Evolutionary conservation across 1,140 invertebrate species (phyloP).

Genomic region (Littorina saxatilis): DNA sequence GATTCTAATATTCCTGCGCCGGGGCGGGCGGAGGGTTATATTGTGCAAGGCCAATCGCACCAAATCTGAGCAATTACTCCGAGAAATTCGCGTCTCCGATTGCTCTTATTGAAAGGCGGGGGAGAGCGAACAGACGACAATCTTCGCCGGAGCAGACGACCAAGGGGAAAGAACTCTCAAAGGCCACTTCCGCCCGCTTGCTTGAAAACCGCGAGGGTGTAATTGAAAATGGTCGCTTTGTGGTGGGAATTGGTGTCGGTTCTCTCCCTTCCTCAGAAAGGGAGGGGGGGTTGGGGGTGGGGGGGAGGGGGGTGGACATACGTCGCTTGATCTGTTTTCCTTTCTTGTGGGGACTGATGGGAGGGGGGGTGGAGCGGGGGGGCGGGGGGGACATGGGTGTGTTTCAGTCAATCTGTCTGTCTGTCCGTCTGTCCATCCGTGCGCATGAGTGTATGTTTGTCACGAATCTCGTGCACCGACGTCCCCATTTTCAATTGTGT

Average conservation of each 20-base stretch:
- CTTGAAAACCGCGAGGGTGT: constrained; percentile 23
- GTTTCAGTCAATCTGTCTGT: too few relatives aligned
- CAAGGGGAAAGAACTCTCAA: too few relatives aligned
- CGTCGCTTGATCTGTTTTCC: too few relatives aligned
- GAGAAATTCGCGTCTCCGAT: constrained; percentile 19
- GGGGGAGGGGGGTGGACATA: background rate
- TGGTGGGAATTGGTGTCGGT: background rate
- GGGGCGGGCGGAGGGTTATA: background rate
- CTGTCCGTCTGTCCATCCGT: too few relatives aligned
- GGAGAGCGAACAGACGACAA: constrained; percentile 18
- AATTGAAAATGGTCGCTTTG: constrained; percentile 26
- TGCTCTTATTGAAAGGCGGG: constrained; percentile 2
- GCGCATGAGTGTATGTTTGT: too few relatives aligned
- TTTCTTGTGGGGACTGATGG: too few relatives aligned
- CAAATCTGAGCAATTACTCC: constrained; percentile 21
- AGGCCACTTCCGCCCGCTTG: constrained; percentile 7
- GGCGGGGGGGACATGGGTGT: too few relatives aligned
- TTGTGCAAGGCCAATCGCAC: constrained; percentile 3
- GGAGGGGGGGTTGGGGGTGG: background rate
- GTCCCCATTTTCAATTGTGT: too few relatives aligned
- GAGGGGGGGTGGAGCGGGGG: too few relatives aligned
- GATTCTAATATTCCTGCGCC: constrained; percentile 27
- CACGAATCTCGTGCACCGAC: too few relatives aligned
- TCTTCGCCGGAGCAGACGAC: constrained; percentile 25
- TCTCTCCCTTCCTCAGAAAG: too few relatives aligned